A percentile compares a stretch with the other conserved stretches of the same genome.
phyloP scores from a whole-genome alignment of 2,797 vertebrate genomes.

The Thamnophis elegans region DNA sequence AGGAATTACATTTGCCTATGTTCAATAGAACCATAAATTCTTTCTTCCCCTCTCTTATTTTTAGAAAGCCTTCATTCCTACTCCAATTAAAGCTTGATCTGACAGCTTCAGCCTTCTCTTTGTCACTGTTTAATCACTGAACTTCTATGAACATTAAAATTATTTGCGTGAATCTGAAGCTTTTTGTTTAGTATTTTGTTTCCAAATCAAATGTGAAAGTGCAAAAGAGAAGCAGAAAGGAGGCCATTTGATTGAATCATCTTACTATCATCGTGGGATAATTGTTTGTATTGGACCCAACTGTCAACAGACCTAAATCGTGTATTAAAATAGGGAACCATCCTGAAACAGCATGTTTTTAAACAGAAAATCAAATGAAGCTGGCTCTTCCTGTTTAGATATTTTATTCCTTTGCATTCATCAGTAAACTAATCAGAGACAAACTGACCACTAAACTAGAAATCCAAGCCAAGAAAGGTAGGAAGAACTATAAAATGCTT shows the following conservation, averaged over 20 bases:
- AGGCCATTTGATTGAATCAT: background rate
- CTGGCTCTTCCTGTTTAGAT: background rate
- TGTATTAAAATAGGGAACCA: background rate
- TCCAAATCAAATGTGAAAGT: background rate
- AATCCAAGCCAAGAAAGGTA: background rate
- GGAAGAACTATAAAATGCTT: background rate
- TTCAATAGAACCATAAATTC: background rate
- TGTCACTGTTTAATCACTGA: background rate
- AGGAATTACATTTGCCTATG: background rate
- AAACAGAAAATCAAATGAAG: background rate
- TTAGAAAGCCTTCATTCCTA: background rate
- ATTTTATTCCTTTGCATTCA: background rate
- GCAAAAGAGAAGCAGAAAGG: background rate
- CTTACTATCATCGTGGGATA: background rate
- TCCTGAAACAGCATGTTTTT: background rate
- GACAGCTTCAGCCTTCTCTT: background rate
- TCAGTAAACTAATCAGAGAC: background rate
- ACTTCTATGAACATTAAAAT: background rate
- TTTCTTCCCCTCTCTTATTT: background rate
- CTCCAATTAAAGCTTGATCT: background rate
- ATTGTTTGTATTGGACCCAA: background rate
- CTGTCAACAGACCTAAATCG: background rate
- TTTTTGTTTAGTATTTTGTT: background rate
- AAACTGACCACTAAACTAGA: background rate
- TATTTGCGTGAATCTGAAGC: background rate